phyloP scores from a whole-genome alignment of 2,113 vertebrate species.

The Rissa tridactyla region DNA sequence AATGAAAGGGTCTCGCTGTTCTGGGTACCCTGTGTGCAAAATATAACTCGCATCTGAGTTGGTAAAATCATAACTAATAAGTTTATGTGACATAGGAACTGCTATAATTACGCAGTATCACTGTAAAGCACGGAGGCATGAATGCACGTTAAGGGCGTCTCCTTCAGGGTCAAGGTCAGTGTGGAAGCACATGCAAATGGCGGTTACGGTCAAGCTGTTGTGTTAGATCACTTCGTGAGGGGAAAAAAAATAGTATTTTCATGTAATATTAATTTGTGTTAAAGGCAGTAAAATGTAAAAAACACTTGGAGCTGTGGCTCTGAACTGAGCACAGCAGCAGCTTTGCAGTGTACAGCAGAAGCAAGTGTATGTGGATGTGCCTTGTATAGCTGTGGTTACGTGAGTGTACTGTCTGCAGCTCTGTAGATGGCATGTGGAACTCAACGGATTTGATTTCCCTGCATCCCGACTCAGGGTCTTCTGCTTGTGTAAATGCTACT shows the following conservation, averaged over 20 bases:
- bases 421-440: not conserved
- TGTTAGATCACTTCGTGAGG: not conserved
- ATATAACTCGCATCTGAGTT: fast-evolving
- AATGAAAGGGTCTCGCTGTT: fast-evolving
- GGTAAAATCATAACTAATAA: fast-evolving
- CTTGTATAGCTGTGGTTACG: not conserved
- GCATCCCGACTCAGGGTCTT: not conserved
- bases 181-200: too few relatives aligned
- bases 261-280: not conserved
- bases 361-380: fast-evolving
- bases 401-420: not conserved
- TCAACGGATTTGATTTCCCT: not conserved
- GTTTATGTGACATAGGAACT: not conserved
- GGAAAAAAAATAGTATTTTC: not conserved
- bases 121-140: not conserved
- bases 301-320: not conserved
- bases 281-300: not conserved
- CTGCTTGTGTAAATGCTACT: not conserved
- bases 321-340: not conserved
- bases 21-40: not conserved
- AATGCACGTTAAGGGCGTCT: fast-evolving
- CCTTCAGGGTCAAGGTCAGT: not conserved
- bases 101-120: fast-evolving
- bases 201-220: not conserved
- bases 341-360: fast-evolving